Percentiles rank a stretch among this genome's conserved stretches.
These are phyloP conservation scores for Centropus bengalensis DNA, from an alignment of 2,113 vertebrate species.

Conservation along the genomic window DNA sequence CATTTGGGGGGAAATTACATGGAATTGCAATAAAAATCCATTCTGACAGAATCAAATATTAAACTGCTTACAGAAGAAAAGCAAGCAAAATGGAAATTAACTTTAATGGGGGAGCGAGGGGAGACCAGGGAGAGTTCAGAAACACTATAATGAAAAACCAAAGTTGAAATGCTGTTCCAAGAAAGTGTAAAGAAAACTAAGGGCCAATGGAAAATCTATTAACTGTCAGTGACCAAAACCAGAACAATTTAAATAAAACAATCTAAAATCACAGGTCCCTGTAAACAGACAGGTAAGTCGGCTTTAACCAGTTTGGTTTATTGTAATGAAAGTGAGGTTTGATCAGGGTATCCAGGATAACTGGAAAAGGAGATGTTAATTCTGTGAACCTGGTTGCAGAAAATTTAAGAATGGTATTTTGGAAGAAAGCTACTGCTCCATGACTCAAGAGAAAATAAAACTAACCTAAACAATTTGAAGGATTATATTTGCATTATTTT, in stretches of 20 bases:
- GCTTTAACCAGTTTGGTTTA: not conserved
- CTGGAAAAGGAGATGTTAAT: not conserved
- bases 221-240: not conserved
- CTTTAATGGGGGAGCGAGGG: not conserved
- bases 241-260: not conserved
- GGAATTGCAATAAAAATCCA: slow-evolving; percentile 19
- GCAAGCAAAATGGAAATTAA: not conserved
- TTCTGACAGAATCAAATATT: slow-evolving; percentile 3
- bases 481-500: not conserved
- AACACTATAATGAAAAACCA: not conserved
- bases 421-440: not conserved
- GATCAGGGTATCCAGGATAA: not conserved
- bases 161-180: not conserved
- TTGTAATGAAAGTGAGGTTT: not conserved
- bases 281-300: not conserved
- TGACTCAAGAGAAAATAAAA: not conserved
- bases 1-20: not conserved
- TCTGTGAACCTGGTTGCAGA: not conserved
- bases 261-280: not conserved
- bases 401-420: not conserved
- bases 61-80: not conserved
- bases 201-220: not conserved
- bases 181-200: not conserved
- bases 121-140: not conserved
- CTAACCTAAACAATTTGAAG: not conserved